Percentiles rank a stretch among this genome's conserved stretches.
phyloP scores from a whole-genome alignment of 2,888 invertebrate species.

The Schizaphis graminum region DNA sequence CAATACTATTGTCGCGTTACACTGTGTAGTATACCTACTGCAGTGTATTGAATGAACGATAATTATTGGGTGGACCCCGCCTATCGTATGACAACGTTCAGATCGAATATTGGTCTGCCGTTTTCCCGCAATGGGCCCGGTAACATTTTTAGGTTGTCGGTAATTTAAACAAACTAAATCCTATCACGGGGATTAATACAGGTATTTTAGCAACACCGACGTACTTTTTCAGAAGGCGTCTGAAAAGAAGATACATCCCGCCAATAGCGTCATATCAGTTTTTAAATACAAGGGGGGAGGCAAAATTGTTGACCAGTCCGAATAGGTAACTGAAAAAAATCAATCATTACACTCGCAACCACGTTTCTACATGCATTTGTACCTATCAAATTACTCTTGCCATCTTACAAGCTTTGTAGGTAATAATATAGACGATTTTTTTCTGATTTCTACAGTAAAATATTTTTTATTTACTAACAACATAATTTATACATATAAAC shows the following conservation, averaged over 20 bases:
- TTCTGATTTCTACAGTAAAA: no score
- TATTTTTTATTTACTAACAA: no score
- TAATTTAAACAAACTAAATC: slow-evolving; percentile 4
- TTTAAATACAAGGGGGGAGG: no score
- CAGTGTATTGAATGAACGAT: not conserved
- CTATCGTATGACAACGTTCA: not conserved
- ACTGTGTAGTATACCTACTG: not conserved
- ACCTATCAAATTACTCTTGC: no score
- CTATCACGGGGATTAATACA: slow-evolving; percentile 37
- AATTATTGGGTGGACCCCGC: not conserved
- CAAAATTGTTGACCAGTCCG: no score
- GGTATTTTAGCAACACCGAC: slow-evolving; percentile 34
- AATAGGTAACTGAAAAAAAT: no score
- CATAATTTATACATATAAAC: no score
- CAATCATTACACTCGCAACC: no score
- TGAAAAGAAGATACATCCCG: not conserved
- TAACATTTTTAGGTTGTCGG: not conserved
- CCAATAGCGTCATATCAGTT: no score
- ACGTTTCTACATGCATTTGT: no score
- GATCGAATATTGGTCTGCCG: not conserved
- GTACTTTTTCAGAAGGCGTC: not conserved
- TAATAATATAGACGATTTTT: no score
- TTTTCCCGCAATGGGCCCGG: not conserved
- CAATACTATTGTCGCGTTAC: not conserved
- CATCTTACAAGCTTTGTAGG: no score